Evolutionary conservation across 2,797 vertebrate species (phyloP).

Genomic region (Limosa lapponica): DNA sequence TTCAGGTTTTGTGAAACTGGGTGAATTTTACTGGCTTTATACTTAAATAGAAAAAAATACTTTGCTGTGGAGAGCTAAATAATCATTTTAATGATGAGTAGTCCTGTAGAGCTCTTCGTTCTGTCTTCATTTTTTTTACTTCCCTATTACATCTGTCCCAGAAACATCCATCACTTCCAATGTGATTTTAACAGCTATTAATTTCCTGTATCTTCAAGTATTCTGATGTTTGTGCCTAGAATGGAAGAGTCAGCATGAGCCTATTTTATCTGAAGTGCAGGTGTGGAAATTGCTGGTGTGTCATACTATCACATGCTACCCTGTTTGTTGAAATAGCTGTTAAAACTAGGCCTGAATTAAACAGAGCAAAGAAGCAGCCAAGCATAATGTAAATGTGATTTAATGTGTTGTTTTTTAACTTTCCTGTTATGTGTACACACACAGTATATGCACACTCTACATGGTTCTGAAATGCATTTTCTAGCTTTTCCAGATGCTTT

Average conservation of each 20-base stretch:
- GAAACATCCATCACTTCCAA: neutral
- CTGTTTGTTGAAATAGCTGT: neutral
- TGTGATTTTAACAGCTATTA: neutral
- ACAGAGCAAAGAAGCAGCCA: neutral
- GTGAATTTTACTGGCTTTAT: neutral
- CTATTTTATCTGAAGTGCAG: neutral
- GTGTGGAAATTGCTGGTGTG: neutral
- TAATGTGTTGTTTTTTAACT: neutral
- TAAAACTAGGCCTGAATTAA: neutral
- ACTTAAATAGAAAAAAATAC: neutral
- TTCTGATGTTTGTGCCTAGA: neutral
- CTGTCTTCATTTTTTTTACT: neutral
- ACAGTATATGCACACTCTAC: fast-evolving
- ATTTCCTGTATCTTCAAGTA: neutral
- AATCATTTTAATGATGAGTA: neutral
- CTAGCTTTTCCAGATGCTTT: neutral
- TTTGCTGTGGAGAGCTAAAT: neutral
- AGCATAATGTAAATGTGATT: neutral
- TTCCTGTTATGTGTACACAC: neutral
- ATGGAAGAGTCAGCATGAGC: neutral
- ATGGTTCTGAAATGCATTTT: neutral
- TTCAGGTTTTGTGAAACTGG: neutral
- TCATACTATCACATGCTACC: neutral
- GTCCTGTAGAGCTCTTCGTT: neutral
- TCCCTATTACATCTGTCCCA: neutral